A percentile compares a stretch with the other conserved stretches of the same genome.
Evolutionary conservation across 2,888 invertebrate species (phyloP).

Genomic region (Hylaea fasciaria): DNA sequence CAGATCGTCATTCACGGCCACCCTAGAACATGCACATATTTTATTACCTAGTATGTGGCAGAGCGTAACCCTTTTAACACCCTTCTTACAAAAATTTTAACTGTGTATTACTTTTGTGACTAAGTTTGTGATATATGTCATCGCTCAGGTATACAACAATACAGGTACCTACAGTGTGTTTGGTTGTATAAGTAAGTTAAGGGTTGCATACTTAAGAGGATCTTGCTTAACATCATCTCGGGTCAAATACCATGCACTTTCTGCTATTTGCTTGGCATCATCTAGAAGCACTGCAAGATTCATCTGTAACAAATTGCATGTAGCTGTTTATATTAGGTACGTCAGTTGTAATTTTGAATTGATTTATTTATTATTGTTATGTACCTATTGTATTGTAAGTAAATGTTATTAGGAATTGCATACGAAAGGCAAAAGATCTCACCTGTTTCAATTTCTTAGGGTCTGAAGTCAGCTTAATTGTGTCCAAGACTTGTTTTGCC

Average conservation of each 20-base stretch:
- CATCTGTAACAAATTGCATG: constrained; percentile 55
- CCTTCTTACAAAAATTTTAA: no score
- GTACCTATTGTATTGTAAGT: no score
- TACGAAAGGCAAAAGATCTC: not conserved
- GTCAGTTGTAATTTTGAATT: no score
- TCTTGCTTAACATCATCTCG: constrained; percentile 55
- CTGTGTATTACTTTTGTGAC: no score
- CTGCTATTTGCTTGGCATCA: constrained; percentile 61
- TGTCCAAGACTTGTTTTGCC: constrained; percentile 55
- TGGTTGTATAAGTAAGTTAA: not conserved
- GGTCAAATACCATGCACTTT: constrained; percentile 70
- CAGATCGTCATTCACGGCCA: constrained; percentile 70
- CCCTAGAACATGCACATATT: constrained; percentile 54
- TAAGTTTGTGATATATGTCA: no score
- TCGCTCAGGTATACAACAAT: no score
- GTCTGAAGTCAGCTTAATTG: constrained; percentile 51
- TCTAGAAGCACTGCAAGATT: constrained; percentile 65
- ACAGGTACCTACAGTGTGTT: no score
- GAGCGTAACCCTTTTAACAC: not conserved
- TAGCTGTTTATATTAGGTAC: not conserved
- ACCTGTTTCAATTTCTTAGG: constrained; percentile 63
- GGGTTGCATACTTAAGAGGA: constrained; percentile 62
- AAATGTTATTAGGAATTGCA: no score
- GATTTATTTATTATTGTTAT: no score
- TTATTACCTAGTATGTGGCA: not conserved